These are phyloP conservation scores for Cryptotermes secundus DNA, from an alignment of 1,140 invertebrate genomes.

Conservation along the genomic window DNA sequence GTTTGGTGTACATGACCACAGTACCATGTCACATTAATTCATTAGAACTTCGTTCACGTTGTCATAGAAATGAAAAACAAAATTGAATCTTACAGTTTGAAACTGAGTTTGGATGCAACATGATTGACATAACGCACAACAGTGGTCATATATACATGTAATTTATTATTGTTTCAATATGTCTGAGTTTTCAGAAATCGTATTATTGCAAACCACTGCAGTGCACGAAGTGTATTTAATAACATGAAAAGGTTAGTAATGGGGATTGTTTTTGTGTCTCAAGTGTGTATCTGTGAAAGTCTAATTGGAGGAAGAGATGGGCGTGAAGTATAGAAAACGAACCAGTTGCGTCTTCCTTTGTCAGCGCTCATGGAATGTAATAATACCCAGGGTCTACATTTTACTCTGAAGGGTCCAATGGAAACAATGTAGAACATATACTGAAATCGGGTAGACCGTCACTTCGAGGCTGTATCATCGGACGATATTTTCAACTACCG, in stretches of 20 bases:
- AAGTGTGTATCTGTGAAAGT: not conserved
- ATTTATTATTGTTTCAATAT: no score
- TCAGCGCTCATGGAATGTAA: not conserved
- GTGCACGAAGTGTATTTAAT: not conserved
- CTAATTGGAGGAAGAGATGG: not conserved
- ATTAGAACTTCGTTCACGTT: no score
- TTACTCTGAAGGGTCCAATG: not conserved
- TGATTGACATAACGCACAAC: no score
- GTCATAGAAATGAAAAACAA: no score
- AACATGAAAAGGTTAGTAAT: not conserved
- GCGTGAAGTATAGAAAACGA: not conserved
- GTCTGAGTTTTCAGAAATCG: slow-evolving; percentile 1
- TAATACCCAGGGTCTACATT: not conserved
- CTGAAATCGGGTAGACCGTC: not conserved
- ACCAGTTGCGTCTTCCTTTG: not conserved
- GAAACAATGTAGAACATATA: not conserved
- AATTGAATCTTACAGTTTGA: no score
- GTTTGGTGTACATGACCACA: no score
- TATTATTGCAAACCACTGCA: not conserved
- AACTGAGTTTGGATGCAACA: no score
- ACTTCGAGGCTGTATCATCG: not conserved
- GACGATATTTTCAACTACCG: not conserved
- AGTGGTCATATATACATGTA: no score
- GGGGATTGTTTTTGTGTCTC: not conserved
- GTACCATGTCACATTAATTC: no score